Percentiles rank a stretch among this genome's conserved stretches.
These are phyloP conservation scores for Episyrphus balteatus DNA, from an alignment of 1,140 invertebrate genomes.

Conservation along the genomic window DNA sequence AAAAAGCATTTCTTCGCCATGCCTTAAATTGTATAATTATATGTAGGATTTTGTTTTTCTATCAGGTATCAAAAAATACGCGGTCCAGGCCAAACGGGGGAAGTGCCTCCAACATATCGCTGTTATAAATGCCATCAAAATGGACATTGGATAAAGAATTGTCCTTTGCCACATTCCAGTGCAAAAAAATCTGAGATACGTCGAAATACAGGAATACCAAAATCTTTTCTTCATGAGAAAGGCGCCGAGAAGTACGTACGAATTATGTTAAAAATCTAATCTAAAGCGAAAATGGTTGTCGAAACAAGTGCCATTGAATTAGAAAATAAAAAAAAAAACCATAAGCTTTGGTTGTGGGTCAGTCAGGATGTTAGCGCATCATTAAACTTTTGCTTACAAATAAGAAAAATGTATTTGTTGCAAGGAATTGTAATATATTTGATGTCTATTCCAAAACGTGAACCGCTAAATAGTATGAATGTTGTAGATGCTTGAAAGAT, in stretches of 20 bases:
- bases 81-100: constrained; percentile 74
- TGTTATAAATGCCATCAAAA: constrained; percentile 87
- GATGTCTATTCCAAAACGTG: too few relatives aligned
- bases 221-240: constrained; percentile 59
- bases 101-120: constrained; percentile 77
- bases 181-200: constrained; percentile 60
- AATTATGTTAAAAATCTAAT: background rate
- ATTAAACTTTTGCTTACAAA: too few relatives aligned
- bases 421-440: too few relatives aligned
- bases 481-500: too few relatives aligned
- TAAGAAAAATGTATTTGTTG: too few relatives aligned
- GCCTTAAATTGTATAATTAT: background rate
- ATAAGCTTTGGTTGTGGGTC: too few relatives aligned
- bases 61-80: constrained; percentile 75
- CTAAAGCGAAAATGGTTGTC: background rate
- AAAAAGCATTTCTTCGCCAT: background rate
- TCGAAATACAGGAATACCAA: constrained; percentile 93
- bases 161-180: constrained; percentile 50
- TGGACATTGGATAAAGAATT: constrained; percentile 95
- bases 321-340: too few relatives aligned
- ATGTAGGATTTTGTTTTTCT: background rate
- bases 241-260: too few relatives aligned
- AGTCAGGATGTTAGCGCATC: too few relatives aligned
- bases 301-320: too few relatives aligned
- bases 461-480: too few relatives aligned